These are phyloP conservation scores for Melierax canorus DNA, from an alignment of 2,113 vertebrate genomes.

Conservation along the genomic window DNA sequence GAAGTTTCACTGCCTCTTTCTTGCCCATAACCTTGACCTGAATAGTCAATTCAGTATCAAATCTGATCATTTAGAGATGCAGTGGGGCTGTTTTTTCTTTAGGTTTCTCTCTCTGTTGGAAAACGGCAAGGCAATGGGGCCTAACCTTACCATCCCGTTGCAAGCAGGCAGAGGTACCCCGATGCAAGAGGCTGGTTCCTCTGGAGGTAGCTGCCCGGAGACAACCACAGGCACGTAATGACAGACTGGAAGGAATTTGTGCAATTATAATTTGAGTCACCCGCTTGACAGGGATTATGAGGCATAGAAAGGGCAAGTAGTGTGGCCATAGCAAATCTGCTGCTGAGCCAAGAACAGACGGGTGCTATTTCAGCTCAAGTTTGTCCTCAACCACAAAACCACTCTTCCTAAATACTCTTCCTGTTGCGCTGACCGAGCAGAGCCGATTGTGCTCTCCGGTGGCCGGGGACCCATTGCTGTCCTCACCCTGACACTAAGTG, in stretches of 20 bases:
- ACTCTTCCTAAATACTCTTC: slow-evolving; percentile 6
- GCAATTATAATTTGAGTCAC: slow-evolving; percentile 44
- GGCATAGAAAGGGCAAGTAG: slow-evolving; percentile 29
- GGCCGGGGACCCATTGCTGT: background rate
- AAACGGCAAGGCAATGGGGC: fast-evolving
- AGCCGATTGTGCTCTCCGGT: background rate
- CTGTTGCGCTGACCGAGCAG: background rate
- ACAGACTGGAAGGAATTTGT: slow-evolving; percentile 6
- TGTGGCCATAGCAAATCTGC: background rate
- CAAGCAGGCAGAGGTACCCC: background rate
- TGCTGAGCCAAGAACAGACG: slow-evolving; percentile 17
- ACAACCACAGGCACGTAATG: background rate
- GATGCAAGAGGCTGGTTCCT: background rate
- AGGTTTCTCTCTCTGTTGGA: background rate
- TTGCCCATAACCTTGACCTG: background rate
- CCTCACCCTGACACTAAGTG: background rate
- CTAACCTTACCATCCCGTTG: background rate
- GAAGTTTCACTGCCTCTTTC: background rate
- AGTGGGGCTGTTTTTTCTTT: background rate
- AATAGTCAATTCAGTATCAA: background rate
- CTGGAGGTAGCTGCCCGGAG: background rate
- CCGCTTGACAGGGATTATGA: slow-evolving; percentile 27
- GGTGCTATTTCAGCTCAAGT: background rate
- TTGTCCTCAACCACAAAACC: slow-evolving; percentile 12
- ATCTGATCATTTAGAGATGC: background rate